Evolutionary conservation across 2,888 invertebrate genomes (phyloP), one percentile per base, ranked within the genome.

Genomic region (Venusia cambrica): DNA sequence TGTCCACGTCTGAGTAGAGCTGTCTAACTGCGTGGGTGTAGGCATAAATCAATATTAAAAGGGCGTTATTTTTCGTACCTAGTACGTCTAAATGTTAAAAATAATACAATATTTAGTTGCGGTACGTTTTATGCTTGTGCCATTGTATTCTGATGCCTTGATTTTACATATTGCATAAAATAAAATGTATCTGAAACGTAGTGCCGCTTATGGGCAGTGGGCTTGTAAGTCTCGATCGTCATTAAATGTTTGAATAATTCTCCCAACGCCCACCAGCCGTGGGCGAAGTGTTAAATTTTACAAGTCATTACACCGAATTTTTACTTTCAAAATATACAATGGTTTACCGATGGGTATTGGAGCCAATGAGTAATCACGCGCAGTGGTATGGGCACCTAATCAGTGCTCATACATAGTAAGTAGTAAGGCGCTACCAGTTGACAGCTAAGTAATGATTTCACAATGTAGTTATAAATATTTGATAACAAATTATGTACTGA

Each of bases 251-350:
- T 61, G 74, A 71, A 76, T 76, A 79, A 79, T 75, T 73, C 63
- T 61, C 53, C 48, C 44, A 53, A 52, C 66, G 60, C 52, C 65
- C 60, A 65, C 54, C 51, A 58, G 60, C 72, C 62, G 62, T 62
- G 63, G 73, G 69, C 68, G 60, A 71, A 72, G 77, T 79, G 81
- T 79, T 73, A 75, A 78, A 81, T 83, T 81, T 83, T 81, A 72
- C 73, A 74, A 67, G 53, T 71, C 77, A 79, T 83, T 79, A 75
- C 71, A 69, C 64, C 48, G 51, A 56, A 58, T 64, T 67, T 71
- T 62, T 67, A 68, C 64, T 68, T 70, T 61, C 56, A 60, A 63
- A 71, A 66, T 62, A 67, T 65, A 62, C 60, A 35, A 33, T 60
- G 62, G 31, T 32, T 40, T 28, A 46, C 58, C 51, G 57, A 48